Conservation (phyloP, 2,888 invertebrate genomes). For the Leistus spinibarbis region DNA sequence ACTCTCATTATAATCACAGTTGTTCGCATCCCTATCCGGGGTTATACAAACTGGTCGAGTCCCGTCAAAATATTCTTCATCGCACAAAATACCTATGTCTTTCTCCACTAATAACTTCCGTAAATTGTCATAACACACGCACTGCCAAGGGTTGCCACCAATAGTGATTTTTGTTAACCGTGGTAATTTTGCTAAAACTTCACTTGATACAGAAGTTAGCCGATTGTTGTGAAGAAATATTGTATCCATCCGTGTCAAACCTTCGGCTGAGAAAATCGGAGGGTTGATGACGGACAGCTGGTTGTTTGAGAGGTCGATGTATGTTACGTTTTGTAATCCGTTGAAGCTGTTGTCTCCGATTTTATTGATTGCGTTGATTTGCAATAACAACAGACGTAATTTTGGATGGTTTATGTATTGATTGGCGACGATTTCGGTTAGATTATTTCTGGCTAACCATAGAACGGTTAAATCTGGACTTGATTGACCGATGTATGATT, state of each 20-base stretch:
- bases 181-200: slow-evolving; percentile 3
- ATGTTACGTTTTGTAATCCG: not conserved
- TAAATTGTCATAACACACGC: slow-evolving; percentile 2
- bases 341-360: not conserved
- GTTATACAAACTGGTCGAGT: slow-evolving; percentile 9
- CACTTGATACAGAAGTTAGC: not conserved
- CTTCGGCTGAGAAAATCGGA: not conserved
- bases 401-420: not conserved
- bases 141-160: slow-evolving; percentile 25
- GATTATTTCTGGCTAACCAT: not conserved
- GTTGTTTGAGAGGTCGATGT: not conserved
- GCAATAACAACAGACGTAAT: not conserved
- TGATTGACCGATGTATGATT: not conserved
- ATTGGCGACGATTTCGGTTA: not conserved
- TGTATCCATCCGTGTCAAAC: not conserved
- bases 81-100: slow-evolving; percentile 1
- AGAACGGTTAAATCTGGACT: not conserved
- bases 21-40: not conserved
- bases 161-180: slow-evolving; percentile 17
- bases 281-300: not conserved
- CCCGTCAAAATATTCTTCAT: slow-evolving; percentile 26
- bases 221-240: not conserved
- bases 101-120: not conserved
- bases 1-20: not conserved
- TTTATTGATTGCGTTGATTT: not conserved